Conservation (phyloP, 2,113 vertebrate genomes). For the Donacobius atricapilla region DNA sequence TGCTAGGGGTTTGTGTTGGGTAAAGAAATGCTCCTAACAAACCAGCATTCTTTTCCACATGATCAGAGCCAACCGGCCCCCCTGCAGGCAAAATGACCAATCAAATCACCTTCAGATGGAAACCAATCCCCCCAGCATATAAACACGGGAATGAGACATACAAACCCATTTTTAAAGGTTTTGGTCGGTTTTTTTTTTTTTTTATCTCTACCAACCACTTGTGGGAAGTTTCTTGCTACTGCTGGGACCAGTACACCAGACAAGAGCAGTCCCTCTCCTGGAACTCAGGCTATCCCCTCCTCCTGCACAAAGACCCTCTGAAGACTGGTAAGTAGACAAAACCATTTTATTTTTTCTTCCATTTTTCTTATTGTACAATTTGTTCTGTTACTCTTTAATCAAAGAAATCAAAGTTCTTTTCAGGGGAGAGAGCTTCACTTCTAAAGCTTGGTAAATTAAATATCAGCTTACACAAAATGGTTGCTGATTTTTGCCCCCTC, state of each 20-base stretch:
- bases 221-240: constrained; percentile 25
- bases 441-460: background rate
- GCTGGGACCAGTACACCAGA: constrained; percentile 25
- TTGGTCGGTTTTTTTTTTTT: background rate
- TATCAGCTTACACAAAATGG: background rate
- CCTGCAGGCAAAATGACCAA: constrained; percentile 94
- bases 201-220: constrained; percentile 43
- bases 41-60: constrained; percentile 82
- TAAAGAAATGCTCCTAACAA: constrained; percentile 77
- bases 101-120: constrained; percentile 82
- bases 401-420: background rate
- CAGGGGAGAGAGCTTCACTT: background rate
- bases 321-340: constrained; percentile 71
- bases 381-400: background rate
- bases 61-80: constrained; percentile 90
- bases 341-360: background rate
- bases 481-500: background rate
- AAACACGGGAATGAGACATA: constrained; percentile 75
- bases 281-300: background rate
- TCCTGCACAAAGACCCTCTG: constrained; percentile 1
- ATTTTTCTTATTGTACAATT: background rate
- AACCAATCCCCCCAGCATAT: constrained; percentile 74
- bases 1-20: constrained; percentile 69
- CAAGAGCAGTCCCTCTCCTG: background rate
- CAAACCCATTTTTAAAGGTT: constrained; percentile 62